These are phyloP conservation scores for Nylanderia fulva DNA, from an alignment of 1,140 invertebrate species.

Conservation along the genomic window DNA sequence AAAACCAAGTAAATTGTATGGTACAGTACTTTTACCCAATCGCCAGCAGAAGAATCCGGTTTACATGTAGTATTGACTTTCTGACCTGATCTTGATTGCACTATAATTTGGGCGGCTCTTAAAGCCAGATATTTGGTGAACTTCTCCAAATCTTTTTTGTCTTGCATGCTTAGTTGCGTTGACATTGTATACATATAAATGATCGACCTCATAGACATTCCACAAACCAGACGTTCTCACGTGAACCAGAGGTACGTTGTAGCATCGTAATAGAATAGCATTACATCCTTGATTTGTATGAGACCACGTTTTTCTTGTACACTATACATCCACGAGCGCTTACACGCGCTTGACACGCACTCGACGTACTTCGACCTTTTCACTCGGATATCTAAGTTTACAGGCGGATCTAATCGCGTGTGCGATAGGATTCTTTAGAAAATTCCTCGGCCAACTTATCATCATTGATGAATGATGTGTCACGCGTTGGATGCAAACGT, in stretches of 20 bases:
- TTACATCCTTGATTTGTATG: background rate
- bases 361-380: background rate
- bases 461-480: background rate
- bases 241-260: background rate
- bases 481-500: background rate
- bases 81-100: conserved; percentile 94
- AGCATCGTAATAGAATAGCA: conserved; percentile 1
- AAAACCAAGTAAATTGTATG: conserved; percentile 21
- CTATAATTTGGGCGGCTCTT: conserved; percentile 95
- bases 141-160: conserved; percentile 93
- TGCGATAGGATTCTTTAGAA: background rate
- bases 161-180: conserved; percentile 87
- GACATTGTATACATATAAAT: conserved; percentile 79
- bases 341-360: background rate
- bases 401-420: background rate
- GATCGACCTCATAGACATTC: background rate
- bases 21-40: conserved; percentile 89
- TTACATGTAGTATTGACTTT: conserved; percentile 93
- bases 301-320: background rate
- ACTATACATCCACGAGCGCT: background rate
- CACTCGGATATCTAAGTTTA: conserved; percentile 2
- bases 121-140: conserved; percentile 95
- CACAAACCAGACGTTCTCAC: background rate
- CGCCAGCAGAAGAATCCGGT: conserved; percentile 88
- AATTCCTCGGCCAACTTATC: background rate